These are phyloP conservation scores for Tauraco hartlaubi DNA, from an alignment of 2,797 vertebrate genomes.

Conservation along the genomic window DNA sequence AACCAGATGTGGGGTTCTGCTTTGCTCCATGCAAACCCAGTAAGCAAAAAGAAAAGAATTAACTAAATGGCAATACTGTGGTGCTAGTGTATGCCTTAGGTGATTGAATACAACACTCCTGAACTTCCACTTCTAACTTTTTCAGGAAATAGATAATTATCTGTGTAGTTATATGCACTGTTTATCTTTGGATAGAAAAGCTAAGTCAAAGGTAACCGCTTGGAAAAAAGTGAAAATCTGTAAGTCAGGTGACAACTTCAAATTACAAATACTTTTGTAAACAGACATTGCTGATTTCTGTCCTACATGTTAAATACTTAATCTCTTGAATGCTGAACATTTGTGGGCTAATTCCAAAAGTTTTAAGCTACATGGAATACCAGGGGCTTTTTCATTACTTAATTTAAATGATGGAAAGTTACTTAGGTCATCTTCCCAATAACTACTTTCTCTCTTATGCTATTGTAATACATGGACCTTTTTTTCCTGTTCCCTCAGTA, in stretches of 20 bases:
- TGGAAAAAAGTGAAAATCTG: neutral
- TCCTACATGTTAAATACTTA: neutral
- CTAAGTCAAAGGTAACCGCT: neutral
- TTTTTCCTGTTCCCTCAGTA: neutral
- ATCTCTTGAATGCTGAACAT: neutral
- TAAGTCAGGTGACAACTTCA: neutral
- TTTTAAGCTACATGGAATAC: neutral
- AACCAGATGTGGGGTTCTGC: neutral
- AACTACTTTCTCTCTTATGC: neutral
- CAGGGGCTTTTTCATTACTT: neutral
- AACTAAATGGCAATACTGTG: neutral
- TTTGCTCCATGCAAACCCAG: neutral
- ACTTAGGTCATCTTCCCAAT: neutral
- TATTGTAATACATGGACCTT: neutral
- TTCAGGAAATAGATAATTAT: neutral
- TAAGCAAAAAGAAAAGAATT: neutral
- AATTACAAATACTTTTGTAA: neutral
- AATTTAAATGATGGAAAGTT: neutral
- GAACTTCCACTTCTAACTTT: neutral
- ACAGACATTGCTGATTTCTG: neutral
- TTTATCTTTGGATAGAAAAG: neutral
- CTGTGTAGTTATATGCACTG: neutral
- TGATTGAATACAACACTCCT: neutral
- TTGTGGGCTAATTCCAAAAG: neutral
- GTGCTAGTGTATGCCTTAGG: accelerated